Evolutionary conservation across 2,888 invertebrate genomes (phyloP).

Genomic region (Rhorus exstirpatorius): DNA sequence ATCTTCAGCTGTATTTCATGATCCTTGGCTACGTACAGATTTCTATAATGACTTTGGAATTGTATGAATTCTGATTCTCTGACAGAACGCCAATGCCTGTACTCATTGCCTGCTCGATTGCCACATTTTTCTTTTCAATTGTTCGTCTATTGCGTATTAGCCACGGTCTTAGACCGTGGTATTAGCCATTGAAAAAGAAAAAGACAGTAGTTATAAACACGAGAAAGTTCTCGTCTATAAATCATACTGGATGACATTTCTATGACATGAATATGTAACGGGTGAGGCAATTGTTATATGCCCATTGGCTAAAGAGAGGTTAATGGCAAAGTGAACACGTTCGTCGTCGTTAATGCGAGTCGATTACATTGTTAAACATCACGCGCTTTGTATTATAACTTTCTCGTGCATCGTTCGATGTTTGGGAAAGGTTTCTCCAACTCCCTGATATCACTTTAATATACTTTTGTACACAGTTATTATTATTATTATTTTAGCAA

Average conservation of each 20-base stretch:
- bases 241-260: slow-evolving; percentile 24
- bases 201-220: neutral
- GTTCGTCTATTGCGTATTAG: slow-evolving; percentile 22
- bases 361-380: slow-evolving; percentile 39
- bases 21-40: neutral
- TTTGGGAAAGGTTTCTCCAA: neutral
- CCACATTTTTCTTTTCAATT: slow-evolving; percentile 5
- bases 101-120: neutral
- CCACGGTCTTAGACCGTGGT: no score
- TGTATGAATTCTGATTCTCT: slow-evolving; percentile 1
- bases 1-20: neutral
- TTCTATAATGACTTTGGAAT: neutral
- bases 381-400: slow-evolving; percentile 25
- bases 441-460: neutral
- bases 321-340: slow-evolving; percentile 78
- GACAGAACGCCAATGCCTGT: neutral
- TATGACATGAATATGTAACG: slow-evolving; percentile 17
- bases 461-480: neutral
- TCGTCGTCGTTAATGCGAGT: slow-evolving; percentile 74
- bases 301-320: slow-evolving; percentile 79
- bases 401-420: slow-evolving; percentile 34
- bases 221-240: slow-evolving; percentile 37
- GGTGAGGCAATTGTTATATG: slow-evolving; percentile 73
- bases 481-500: slow-evolving; percentile 20
- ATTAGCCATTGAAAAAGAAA: neutral